Evolutionary conservation across 2,113 vertebrate species (phyloP), one percentile per base, ranked within the genome.

Genomic region (Arvicanthis niloticus): DNA sequence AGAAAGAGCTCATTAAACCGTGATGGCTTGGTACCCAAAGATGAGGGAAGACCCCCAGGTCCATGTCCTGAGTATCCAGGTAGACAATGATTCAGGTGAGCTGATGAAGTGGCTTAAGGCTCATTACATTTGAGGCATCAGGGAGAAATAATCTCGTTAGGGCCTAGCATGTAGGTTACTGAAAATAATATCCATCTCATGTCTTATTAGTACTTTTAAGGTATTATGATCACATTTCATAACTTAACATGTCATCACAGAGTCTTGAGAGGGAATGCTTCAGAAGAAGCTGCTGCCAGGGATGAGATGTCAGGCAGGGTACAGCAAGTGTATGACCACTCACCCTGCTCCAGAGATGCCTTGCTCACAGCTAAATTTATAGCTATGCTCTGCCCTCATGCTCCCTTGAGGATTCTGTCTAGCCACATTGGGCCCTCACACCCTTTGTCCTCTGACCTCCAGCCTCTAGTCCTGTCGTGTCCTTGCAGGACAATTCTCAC

Each of bases 141-240:
- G 15, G 21, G 10, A 3, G 9, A 10, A 42, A 67, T 72, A n/a
- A 3, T 95, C 62, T 72, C n/a, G 34, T 65, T 42, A 62, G n/a
- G 82, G 42, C 40, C 45, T 19, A 65, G 1, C 11, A 68, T 88
- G 40, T 17, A 90, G 26, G 58, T 89, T 37, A 22, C 88, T 67
- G 65, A 76, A 6, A 26, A 40, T 48, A 72, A 78, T 31, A 29
- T 86, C 81, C 17, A 65, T 67, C 67, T 96, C 45, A 58, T 4
- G 89, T 94, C 82, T 82, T 88, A 53, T 42, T 42, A 48, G 3
- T 88, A n/a, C 82, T 89, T 93, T 78, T 21, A 78, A 96, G 94
- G 45, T 45, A 7, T 26, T 67, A 2, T 51, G 42, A 48, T 26
- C 56, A 82, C 10, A 58, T 16, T 5, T 67, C 76, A 7, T 60